Evolutionary conservation across 2,797 vertebrate genomes (phyloP), one percentile per base, ranked within the genome.

Genomic region (Lates japonicus): DNA sequence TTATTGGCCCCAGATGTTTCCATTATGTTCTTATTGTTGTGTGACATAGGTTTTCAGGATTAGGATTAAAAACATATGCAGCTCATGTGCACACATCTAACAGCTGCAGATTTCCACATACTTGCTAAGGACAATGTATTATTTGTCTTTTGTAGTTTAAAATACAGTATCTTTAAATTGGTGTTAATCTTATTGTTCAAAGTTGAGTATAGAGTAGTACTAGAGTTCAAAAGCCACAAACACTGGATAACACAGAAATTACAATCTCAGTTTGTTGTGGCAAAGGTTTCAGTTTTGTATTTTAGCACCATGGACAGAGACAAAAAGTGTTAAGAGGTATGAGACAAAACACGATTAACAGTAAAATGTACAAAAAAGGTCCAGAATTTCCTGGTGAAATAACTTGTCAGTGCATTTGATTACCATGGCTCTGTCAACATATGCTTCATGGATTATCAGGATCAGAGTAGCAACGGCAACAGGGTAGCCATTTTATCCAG

Each of bases 1-100:
- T 83, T 71, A 85, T 77, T 78, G 80, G 67, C 62, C 42, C 31
- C 68, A 80, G 81, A 82, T 86, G 84, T 83, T 86, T 80, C 70
- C 80, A 82, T 78, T 85, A 77, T 74, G 22, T 19, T 60, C 3
- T 86, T 74, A 85, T 75, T 86, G 54, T 76, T 84, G 25, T 78
- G 73, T 83, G 74, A 65, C 82, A 81, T 69, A 61, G 20, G 58
- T 70, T 84, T 74, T 49, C 10, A 39, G 70, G 75, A 88, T 83
- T 84, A 85, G 51, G 76, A 82, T 87, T 80, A 73, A 79, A 77
- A 62, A 65, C 33, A 48, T 52, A 75, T 62, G 68, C 54, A 76
- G 55, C 35, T 74, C 66, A 70, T 76, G 1, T 67, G 1, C 13
- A 58, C 4, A 46, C 37, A 42, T 68, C 7, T 25, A 22, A 62